Conservation (phyloP, 2,113 vertebrate genomes). For the Porphyrio hochstetteri region DNA sequence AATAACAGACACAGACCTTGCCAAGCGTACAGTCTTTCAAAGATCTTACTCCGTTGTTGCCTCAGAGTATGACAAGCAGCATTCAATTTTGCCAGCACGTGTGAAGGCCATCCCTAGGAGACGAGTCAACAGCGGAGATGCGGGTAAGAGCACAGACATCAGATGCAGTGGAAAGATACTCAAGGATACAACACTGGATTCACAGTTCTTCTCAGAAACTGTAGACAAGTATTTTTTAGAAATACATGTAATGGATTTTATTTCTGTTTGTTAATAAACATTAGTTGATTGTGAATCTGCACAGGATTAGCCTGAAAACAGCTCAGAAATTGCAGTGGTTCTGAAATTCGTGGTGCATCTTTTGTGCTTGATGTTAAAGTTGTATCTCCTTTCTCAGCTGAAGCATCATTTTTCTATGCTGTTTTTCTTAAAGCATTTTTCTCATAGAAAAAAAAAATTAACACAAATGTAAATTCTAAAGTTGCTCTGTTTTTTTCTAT, state of each 20-base stretch:
- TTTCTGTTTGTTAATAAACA: neutral
- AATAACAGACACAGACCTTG: conserved; percentile 94
- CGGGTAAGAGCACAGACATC: conserved; percentile 78
- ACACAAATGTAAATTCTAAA: neutral
- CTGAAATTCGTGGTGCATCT: neutral
- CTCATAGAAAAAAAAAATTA: neutral
- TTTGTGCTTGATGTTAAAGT: neutral
- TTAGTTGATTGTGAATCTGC: rapidly evolving
- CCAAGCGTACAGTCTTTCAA: conserved; percentile 97
- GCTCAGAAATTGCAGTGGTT: neutral
- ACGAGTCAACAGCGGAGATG: conserved; percentile 96
- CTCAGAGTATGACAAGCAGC: conserved; percentile 98
- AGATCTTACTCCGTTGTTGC: conserved; percentile 98
- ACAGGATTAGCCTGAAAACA: neutral
- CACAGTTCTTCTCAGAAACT: neutral
- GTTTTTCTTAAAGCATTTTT: neutral
- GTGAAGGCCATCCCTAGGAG: conserved; percentile 96
- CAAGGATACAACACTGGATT: neutral
- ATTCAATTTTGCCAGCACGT: conserved; percentile 92
- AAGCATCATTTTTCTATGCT: neutral
- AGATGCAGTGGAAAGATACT: neutral
- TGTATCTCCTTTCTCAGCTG: neutral
- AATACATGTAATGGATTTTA: neutral
- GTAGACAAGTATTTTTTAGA: neutral
- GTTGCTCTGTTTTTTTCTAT: neutral